These are phyloP conservation scores for Scrobipalpa atriplicella DNA, from an alignment of 2,888 invertebrate genomes.

Conservation along the genomic window DNA sequence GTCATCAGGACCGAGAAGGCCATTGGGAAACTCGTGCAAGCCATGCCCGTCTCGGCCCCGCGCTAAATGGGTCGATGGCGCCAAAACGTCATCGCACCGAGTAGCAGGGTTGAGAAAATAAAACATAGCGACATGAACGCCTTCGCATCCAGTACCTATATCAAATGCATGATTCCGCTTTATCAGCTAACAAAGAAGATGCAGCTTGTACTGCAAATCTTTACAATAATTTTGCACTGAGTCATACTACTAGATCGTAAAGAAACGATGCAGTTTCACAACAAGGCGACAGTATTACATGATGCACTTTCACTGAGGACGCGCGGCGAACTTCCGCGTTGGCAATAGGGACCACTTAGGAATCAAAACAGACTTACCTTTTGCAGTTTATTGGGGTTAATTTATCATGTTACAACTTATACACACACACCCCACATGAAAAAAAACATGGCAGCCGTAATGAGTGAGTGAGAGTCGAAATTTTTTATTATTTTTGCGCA, in stretches of 20 bases:
- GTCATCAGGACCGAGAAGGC: slow-evolving; percentile 59
- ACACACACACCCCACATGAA: slow-evolving; percentile 86
- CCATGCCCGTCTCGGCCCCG: slow-evolving; percentile 69
- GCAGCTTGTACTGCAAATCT: slow-evolving; percentile 42
- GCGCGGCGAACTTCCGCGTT: slow-evolving; percentile 64
- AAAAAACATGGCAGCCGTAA: slow-evolving; percentile 89
- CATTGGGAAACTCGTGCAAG: slow-evolving; percentile 64
- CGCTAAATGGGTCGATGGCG: slow-evolving; percentile 81
- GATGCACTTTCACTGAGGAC: slow-evolving; percentile 81
- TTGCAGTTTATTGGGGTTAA: slow-evolving; percentile 73
- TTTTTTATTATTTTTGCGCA: slow-evolving; percentile 72
- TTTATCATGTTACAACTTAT: slow-evolving; percentile 74
- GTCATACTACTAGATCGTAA: slow-evolving; percentile 56
- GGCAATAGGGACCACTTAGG: slow-evolving; percentile 49
- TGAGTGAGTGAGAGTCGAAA: slow-evolving; percentile 69
- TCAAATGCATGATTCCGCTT: slow-evolving; percentile 33
- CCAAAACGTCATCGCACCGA: slow-evolving; percentile 71
- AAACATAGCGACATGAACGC: slow-evolving; percentile 44
- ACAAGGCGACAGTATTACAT: slow-evolving; percentile 78
- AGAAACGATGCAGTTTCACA: slow-evolving; percentile 78
- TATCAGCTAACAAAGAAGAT: slow-evolving; percentile 50
- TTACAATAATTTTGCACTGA: slow-evolving; percentile 56
- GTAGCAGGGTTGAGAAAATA: slow-evolving; percentile 49
- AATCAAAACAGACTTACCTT: slow-evolving; percentile 67
- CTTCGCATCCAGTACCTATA: slow-evolving; percentile 41